Evolutionary conservation across 1,140 invertebrate genomes (phyloP).

Genomic region (Zelostemma sp.): DNA sequence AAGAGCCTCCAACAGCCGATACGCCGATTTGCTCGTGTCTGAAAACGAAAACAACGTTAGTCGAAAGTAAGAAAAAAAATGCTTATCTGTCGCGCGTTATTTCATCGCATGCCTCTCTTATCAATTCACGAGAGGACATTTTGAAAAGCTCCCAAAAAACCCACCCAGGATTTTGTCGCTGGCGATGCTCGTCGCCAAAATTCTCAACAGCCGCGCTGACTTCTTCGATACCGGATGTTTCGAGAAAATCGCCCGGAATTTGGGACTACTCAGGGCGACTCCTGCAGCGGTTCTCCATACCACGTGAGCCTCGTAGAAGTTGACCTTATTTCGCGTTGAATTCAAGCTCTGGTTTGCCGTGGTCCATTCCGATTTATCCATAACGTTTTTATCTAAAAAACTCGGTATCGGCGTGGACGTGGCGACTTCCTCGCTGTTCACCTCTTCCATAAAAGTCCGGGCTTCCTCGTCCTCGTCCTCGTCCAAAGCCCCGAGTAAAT

Average conservation of each 20-base stretch:
- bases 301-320: slow-evolving; percentile 59
- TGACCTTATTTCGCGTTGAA: slow-evolving; percentile 29
- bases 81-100: slow-evolving; percentile 10
- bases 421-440: slow-evolving; percentile 3
- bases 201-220: slow-evolving; percentile 50
- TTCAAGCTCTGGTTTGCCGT: neutral
- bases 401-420: slow-evolving; percentile 24
- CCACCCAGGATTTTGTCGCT: slow-evolving; percentile 59
- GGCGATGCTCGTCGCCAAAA: slow-evolving; percentile 54
- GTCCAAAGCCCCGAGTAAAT: slow-evolving; percentile 49
- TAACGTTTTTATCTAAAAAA: slow-evolving; percentile 1
- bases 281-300: slow-evolving; percentile 74
- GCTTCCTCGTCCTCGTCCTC: slow-evolving; percentile 9
- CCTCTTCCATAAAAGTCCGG: neutral
- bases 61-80: neutral
- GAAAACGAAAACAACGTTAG: slow-evolving; percentile 34
- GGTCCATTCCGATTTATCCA: slow-evolving; percentile 31
- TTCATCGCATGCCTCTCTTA: slow-evolving; percentile 13
- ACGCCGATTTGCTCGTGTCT: slow-evolving; percentile 64
- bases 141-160: slow-evolving; percentile 1
- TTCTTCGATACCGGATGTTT: slow-evolving; percentile 51
- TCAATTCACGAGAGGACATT: too few species aligned
- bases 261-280: slow-evolving; percentile 72
- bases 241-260: slow-evolving; percentile 69
- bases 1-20: slow-evolving; percentile 63